Evolutionary conservation across 2,113 vertebrate species (phyloP).

Genomic region (Seriola quinqueradiata): DNA sequence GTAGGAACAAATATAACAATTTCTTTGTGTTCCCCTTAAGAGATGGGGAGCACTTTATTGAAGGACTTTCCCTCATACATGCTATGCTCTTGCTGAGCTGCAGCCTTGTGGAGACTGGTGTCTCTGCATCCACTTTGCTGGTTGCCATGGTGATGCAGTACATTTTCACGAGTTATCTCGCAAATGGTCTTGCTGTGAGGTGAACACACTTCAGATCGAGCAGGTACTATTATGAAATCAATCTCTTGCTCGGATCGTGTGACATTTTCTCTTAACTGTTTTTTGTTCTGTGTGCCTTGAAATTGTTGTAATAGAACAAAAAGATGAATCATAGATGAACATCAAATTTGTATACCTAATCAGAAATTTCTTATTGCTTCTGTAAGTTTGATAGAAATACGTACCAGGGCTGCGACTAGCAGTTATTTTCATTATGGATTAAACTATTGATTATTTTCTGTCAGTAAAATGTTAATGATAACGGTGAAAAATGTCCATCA

Average conservation of each 20-base stretch:
- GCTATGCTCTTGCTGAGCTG: constrained; percentile 25
- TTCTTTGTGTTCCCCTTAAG: constrained; percentile 37
- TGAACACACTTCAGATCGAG: constrained; percentile 40
- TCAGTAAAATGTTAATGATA: not conserved
- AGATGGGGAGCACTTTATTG: constrained; percentile 29
- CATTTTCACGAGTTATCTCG: constrained; percentile 47
- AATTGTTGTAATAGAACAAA: not conserved
- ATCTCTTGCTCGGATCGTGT: not conserved
- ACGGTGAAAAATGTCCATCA: not conserved
- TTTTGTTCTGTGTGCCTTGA: not conserved
- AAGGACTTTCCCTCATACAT: constrained; percentile 33
- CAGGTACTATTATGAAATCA: constrained; percentile 43
- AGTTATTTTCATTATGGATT: not conserved
- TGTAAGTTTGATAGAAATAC: not conserved
- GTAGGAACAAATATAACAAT: constrained; percentile 44
- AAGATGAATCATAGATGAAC: not conserved
- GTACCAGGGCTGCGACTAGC: not conserved
- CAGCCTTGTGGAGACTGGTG: constrained; percentile 50
- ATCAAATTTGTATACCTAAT: not conserved
- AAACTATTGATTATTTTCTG: not conserved
- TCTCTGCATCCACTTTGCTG: constrained; percentile 61
- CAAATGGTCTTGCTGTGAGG: constrained; percentile 42
- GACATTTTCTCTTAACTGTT: not conserved
- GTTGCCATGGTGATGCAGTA: constrained; percentile 71
- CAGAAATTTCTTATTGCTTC: not conserved